Percentiles rank a stretch among this genome's conserved stretches.
Evolutionary conservation across 2,113 vertebrate species (phyloP).

Genomic region (Emydocephalus ijimae): DNA sequence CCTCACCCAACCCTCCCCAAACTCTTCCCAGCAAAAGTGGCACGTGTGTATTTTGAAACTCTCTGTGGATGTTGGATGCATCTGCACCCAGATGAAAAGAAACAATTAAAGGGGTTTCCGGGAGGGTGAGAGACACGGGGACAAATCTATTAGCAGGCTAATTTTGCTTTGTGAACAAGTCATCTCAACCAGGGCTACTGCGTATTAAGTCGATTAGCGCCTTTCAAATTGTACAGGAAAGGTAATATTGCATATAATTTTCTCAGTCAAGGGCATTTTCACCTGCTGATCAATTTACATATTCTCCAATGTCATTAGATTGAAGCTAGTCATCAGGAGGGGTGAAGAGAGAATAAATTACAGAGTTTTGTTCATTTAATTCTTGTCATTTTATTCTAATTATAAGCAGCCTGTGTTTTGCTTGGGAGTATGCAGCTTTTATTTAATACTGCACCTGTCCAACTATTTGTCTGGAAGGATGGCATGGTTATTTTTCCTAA

Average conservation of each 20-base stretch:
- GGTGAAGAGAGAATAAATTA: constrained; percentile 56
- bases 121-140: constrained; percentile 55
- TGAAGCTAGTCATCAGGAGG: constrained; percentile 64
- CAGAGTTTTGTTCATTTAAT: constrained; percentile 58
- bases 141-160: constrained; percentile 63
- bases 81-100: constrained; percentile 63
- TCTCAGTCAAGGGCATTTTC: constrained; percentile 73
- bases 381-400: constrained; percentile 54
- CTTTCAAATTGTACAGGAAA: constrained; percentile 64
- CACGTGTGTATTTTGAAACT: constrained; percentile 70
- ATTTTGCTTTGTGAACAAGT: constrained; percentile 67
- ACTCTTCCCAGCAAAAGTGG: constrained; percentile 54
- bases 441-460: constrained; percentile 49
- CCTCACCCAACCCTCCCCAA: not conserved
- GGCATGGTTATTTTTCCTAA: not conserved
- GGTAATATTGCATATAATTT: constrained; percentile 69
- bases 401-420: constrained; percentile 60
- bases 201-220: constrained; percentile 66
- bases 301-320: constrained; percentile 68
- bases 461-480: constrained; percentile 17
- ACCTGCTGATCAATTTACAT: constrained; percentile 74
- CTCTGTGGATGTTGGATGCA: constrained; percentile 60
- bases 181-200: constrained; percentile 56
- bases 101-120: constrained; percentile 58
- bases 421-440: constrained; percentile 52